A percentile compares a stretch with the other conserved stretches of the same genome.
Conservation (phyloP, 2,888 invertebrate genomes). For the Acanthosepion pharaonis region DNA sequence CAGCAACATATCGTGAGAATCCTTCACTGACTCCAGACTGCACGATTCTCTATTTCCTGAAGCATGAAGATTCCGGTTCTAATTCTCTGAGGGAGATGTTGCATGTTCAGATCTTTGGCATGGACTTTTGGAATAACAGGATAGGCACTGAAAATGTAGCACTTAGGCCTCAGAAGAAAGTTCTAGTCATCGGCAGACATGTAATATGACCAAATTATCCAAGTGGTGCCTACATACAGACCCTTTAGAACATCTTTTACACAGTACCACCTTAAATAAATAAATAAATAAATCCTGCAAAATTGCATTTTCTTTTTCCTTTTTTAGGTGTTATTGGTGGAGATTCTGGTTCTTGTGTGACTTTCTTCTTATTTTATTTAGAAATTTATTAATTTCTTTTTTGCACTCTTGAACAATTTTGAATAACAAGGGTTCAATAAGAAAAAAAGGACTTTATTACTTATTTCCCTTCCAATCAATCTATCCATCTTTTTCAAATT, state of each 20-base stretch:
- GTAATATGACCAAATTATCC: conserved; percentile 22
- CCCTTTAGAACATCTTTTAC: neutral
- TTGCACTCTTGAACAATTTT: neutral
- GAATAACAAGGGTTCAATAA: neutral
- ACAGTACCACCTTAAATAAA: neutral
- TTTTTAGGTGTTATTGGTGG: too few species aligned
- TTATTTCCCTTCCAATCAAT: neutral
- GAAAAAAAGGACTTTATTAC: neutral
- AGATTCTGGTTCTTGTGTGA: too few species aligned
- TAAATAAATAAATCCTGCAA: neutral
- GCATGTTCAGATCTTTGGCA: neutral
- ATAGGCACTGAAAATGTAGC: conserved; percentile 4
- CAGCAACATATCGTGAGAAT: conserved; percentile 33
- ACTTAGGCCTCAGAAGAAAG: conserved; percentile 5
- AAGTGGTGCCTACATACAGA: conserved; percentile 22
- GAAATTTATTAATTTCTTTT: neutral
- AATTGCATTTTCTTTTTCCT: neutral
- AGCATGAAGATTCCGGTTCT: conserved; percentile 33
- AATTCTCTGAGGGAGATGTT: conserved; percentile 14
- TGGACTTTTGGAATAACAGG: conserved; percentile 33
- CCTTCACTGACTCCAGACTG: neutral
- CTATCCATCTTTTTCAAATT: too few species aligned
- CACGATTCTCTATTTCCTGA: neutral
- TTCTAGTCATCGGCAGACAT: neutral
- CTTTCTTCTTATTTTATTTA: neutral